Conservation (phyloP, 2,113 vertebrate genomes). For the Notechis scutatus region DNA sequence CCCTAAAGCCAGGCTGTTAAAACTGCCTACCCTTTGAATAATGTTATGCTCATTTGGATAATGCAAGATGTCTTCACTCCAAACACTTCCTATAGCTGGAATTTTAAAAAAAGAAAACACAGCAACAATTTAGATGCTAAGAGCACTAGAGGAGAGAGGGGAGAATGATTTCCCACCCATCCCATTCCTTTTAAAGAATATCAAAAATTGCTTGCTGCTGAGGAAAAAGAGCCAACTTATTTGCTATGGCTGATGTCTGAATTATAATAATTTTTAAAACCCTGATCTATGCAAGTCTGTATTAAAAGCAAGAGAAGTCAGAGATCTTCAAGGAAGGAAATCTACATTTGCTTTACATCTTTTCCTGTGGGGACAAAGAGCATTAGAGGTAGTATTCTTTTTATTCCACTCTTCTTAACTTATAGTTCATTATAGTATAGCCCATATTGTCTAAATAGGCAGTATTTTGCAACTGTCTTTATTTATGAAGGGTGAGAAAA, state of each 20-base stretch:
- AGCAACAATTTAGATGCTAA: slow-evolving; percentile 48
- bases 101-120: slow-evolving; percentile 12
- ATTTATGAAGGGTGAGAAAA: not conserved
- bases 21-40: not conserved
- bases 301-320: slow-evolving; percentile 75
- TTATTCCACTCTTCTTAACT: not conserved
- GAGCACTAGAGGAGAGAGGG: slow-evolving; percentile 20
- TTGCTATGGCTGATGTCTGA: slow-evolving; percentile 76
- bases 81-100: slow-evolving; percentile 8
- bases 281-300: slow-evolving; percentile 62
- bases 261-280: slow-evolving; percentile 43
- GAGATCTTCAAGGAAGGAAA: slow-evolving; percentile 67
- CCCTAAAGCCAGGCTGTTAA: not conserved
- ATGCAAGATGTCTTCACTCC: slow-evolving; percentile 7
- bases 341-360: not conserved
- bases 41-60: slow-evolving; percentile 9
- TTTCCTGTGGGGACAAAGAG: slow-evolving; percentile 34
- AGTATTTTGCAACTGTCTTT: not conserved
- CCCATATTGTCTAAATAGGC: not conserved
- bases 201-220: slow-evolving; percentile 84
- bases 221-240: slow-evolving; percentile 52
- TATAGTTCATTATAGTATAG: not conserved
- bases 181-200: slow-evolving; percentile 57
- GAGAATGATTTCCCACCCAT: slow-evolving; percentile 7
- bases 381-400: not conserved